Percentiles rank a stretch among this genome's conserved stretches.
Conservation (phyloP, 2,797 vertebrate species). For the Clarias fuscus region DNA sequence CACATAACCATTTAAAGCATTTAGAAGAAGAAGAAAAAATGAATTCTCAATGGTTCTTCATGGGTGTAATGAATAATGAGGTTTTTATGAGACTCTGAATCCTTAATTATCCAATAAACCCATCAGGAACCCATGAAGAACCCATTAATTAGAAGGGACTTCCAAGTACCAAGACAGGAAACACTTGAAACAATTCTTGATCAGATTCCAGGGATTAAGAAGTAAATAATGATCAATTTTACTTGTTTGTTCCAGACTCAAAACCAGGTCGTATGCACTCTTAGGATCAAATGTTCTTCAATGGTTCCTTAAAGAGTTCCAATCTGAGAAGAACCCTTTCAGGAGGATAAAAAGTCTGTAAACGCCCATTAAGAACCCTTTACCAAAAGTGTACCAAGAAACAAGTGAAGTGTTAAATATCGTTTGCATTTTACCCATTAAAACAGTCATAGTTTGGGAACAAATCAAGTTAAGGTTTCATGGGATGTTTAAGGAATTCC, state of each 20-base stretch:
- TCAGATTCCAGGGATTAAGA: background rate
- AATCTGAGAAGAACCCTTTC: background rate
- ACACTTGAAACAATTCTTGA: background rate
- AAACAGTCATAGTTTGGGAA: background rate
- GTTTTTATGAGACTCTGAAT: slow-evolving; percentile 7
- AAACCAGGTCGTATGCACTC: no score
- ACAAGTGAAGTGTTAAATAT: background rate
- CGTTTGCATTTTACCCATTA: background rate
- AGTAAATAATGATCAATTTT: no score
- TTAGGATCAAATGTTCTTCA: background rate
- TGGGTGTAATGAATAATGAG: background rate
- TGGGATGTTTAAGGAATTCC: background rate
- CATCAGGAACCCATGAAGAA: background rate
- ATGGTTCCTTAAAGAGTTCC: background rate
- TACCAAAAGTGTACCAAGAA: background rate
- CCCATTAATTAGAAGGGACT: background rate
- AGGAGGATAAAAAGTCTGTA: background rate
- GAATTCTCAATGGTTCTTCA: background rate
- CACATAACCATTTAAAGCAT: background rate
- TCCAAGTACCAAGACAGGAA: background rate
- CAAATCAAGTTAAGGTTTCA: background rate
- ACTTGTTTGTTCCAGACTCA: background rate
- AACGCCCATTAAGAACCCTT: no score
- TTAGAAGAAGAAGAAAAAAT: background rate
- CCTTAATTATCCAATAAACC: background rate